Evolutionary conservation across 2,888 invertebrate species (phyloP), one percentile per base, ranked within the genome.

Genomic region (Lycocerus yunnanus): DNA sequence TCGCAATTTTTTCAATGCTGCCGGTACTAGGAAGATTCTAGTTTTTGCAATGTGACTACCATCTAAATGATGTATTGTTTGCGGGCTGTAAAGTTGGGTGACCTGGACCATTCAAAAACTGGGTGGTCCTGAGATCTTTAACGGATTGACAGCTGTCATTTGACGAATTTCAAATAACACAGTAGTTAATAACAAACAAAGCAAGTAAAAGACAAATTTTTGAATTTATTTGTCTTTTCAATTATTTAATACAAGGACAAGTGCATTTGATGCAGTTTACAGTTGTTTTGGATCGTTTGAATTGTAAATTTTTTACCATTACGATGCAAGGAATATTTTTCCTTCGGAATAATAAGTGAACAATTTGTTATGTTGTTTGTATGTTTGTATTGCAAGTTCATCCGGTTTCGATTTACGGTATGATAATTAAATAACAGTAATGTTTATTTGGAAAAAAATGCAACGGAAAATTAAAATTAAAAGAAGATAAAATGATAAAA

Each of bases 61-160:
- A 68, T 75, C 71, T 75, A 78, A 77, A 77, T 76, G 78, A 78
- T 77, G 77, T 77, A 78, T 78, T 77, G 78, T 78, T 70, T 75
- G 77, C 72, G 71, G 72, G 75, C 77, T 75, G 78, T 70, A 74
- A 69, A 68, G 69, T 78, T 73, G 74, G 77, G 75, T 75, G 75
- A 74, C 72, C 77, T 63, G 71, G 58, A 72, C 73, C 75, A 65
- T 76, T 72, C 65, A 68, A 68, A 71, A 71, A 70, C 77, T 78
- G 79, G 79, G 78, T 78, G 79, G 78, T 78, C 78, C 70, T 43
- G 43, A 61, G 71, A 78, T 73, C 75, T 75, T 69, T 70, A 66
- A 71, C 61, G 74, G 79, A 79, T 77, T 79, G 79, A 77, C 79
- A 78, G 75, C 77, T 78, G 79, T 74, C 79, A 79, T 71, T 79